Percentiles rank a stretch among this genome's conserved stretches.
These are phyloP conservation scores for Cheilosia pagana DNA, from an alignment of 2,888 invertebrate genomes.

Conservation along the genomic window DNA sequence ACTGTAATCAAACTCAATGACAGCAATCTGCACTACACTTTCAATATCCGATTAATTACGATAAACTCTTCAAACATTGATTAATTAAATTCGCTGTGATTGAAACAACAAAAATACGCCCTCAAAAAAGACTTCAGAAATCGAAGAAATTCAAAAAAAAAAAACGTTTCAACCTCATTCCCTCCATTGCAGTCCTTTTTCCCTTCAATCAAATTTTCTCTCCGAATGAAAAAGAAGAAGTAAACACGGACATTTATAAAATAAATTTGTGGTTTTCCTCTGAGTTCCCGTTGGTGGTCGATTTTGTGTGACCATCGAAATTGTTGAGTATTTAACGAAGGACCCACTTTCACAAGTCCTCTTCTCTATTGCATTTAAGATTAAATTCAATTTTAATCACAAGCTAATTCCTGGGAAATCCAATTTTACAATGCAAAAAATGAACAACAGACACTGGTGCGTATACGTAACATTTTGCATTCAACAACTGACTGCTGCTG, in stretches of 20 bases:
- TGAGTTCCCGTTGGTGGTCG: neutral
- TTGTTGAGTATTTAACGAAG: neutral
- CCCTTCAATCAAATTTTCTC: constrained; percentile 15
- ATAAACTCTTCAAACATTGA: neutral
- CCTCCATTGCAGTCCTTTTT: constrained; percentile 5
- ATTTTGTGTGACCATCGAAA: neutral
- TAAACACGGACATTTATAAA: neutral
- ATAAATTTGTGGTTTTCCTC: neutral
- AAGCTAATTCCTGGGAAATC: too few relatives aligned
- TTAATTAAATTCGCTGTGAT: constrained; percentile 1
- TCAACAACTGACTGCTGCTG: constrained; percentile 5
- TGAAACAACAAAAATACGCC: neutral
- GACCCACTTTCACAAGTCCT: neutral
- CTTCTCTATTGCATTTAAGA: neutral
- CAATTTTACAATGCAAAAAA: too few relatives aligned
- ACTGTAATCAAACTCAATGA: neutral
- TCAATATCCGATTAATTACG: neutral
- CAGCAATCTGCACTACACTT: neutral
- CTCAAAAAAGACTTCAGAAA: neutral
- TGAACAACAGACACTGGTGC: neutral
- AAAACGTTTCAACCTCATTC: constrained; percentile 3
- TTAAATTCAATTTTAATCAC: neutral
- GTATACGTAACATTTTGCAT: constrained; percentile 33
- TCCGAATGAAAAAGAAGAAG: neutral
- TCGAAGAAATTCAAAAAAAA: neutral